phyloP scores from a whole-genome alignment of 2,113 vertebrate genomes.

The Tragelaphus imberbis region DNA sequence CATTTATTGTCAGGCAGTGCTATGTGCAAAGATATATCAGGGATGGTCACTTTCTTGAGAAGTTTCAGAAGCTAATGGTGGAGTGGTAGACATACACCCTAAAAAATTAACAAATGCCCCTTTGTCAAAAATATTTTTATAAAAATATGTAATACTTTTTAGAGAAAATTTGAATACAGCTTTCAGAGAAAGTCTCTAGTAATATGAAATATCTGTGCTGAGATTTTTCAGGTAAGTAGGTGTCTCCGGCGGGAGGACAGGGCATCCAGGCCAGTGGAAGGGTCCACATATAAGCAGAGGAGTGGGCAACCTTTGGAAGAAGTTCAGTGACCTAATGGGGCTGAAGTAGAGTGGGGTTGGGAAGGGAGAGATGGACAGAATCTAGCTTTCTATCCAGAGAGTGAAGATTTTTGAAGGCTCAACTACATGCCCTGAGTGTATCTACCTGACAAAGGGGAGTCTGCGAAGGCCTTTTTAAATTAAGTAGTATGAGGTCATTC shows the following conservation, averaged over 20 bases:
- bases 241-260: fast-evolving
- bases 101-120: not conserved
- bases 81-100: not conserved
- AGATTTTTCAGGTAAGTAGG: not conserved
- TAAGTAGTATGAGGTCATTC: not conserved
- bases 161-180: not conserved
- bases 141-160: not conserved
- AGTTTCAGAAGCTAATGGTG: not conserved
- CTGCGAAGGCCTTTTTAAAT: not conserved
- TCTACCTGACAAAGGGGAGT: too few species aligned
- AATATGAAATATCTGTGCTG: not conserved
- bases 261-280: fast-evolving
- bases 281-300: not conserved
- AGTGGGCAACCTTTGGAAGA: not conserved
- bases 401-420: not conserved
- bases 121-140: not conserved
- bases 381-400: not conserved
- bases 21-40: not conserved
- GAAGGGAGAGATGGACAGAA: not conserved
- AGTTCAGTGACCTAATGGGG: not conserved
- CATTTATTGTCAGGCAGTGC: not conserved
- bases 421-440: not conserved
- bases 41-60: not conserved
- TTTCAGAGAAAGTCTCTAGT: not conserved
- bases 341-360: too few species aligned